phyloP scores from a whole-genome alignment of 35 echinoderm and acorn worm species.

The Anneissia japonica region DNA sequence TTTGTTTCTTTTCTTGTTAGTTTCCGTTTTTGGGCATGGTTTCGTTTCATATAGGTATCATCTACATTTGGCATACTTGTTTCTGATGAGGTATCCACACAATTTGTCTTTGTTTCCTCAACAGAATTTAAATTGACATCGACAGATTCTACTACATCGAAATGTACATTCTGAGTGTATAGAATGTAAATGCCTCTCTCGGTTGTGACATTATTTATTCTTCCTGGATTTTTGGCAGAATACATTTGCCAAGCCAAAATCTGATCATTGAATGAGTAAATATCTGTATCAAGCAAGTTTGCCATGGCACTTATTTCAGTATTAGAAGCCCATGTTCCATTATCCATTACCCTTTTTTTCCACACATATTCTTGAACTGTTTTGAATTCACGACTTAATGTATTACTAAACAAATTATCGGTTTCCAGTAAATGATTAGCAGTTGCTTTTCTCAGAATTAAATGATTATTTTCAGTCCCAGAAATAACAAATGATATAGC shows the following conservation, averaged over 20 bases:
- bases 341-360: constrained; percentile 7
- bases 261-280: constrained; percentile 25
- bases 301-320: constrained; percentile 29
- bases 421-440: constrained; percentile 15
- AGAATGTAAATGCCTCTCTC: background rate
- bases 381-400: background rate
- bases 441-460: constrained; percentile 9
- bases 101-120: background rate
- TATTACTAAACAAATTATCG: background rate
- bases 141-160: background rate
- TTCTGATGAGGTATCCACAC: background rate
- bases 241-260: background rate
- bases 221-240: background rate
- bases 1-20: background rate
- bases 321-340: constrained; percentile 8
- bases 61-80: background rate
- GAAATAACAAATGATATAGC: constrained; percentile 31
- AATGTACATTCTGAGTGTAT: background rate
- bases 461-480: constrained; percentile 27
- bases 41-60: background rate
- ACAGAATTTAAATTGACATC: background rate
- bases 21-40: background rate
- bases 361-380: constrained; percentile 1
- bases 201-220: background rate
- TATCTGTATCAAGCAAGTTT: constrained; percentile 23